Base-by-base conservation (phyloP, 2,113 vertebrate species). In the Sapajus apella region DNA sequence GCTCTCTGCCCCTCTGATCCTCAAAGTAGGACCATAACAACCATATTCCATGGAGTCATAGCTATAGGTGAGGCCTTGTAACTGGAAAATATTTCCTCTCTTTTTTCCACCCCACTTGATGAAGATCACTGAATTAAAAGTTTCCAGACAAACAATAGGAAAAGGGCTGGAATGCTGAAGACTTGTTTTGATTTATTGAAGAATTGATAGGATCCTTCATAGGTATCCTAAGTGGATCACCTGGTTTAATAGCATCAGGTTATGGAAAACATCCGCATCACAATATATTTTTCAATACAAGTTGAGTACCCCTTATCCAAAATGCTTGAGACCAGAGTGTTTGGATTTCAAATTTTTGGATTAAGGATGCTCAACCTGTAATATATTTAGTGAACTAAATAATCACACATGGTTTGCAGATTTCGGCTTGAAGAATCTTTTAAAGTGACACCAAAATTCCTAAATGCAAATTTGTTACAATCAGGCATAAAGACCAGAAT, bases 401-500 rank as follows among this genome's bases (percentile, higher is more conserved):
- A 84, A 47, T 91, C 43, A 79, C 6, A 90, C 9, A 16, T 55
- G 64, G 20, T 94, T 91, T 80, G 35, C 32, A 93, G 70, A 35
- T 23, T 96, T 95, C 73, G n/a, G 12, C 40, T 55, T 89, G 7
- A 95, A 79, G 50, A 88, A 82, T 87, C 76, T 82, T 83, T 77
- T 82, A 81, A 89, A 89, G 27, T 43, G 47, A 86, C 45, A 72
- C 18, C 72, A 87, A 97, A 85, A 58, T 93, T 75, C 14, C n/a
- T 70, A 85, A 93, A 47, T 83, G 47, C 1, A 79, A 52, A 80
- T 95, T 97, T 81, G 82, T 92, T 92, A 90, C 47, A 95, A 92
- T 61, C 70, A 52, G 1, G 21, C n/a, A 92, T 56, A 89, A 91
- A 95, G 55, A 84, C 40, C 8, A 77, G 47, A 90, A 91, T 94